Evolutionary conservation across 2,888 invertebrate genomes (phyloP), one percentile per base, ranked within the genome.

Genomic region (Temnothorax rugatulus): DNA sequence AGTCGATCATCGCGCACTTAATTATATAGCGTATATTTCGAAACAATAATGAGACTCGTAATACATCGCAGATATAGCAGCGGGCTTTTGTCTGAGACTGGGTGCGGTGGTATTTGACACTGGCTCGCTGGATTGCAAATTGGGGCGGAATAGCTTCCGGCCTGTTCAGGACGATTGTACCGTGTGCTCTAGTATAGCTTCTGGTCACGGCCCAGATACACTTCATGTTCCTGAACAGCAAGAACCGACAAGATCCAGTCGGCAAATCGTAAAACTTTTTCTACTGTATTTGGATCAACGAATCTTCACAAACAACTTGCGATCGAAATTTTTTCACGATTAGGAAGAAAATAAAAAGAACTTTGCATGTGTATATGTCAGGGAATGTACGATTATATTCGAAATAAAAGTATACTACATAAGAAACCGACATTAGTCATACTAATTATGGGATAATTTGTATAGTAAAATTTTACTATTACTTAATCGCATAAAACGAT

Each of bases 231-330:
- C 96, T 99, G 59, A 98, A 98, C 92, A 98, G 98, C 89, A 98
- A 98, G 95, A 96, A 96, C 93, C 95, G 13, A 47, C 25, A 68
- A 68, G 44, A 44, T 97, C 91, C 97, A 91, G 96, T 96, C 29
- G 95, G 96, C 97, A 66, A 66, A 96, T 98, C 74, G 97, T 98
- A 29, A 96, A 98, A 89, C 98, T 99, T 91, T 99, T 99, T 9
- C 96, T 99, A 61, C 99, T 99, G 98, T 99, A 99, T 94, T 97
- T 98, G 97, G 97, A 74, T 99, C 98, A 1, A 98, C 98, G 25
- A 99, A 99, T 95, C 95, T 99, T 21, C 99, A 98, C 95, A 98
- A 99, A 91, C 99, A 99, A 99, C 97, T 97, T 93, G 98, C 98
- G 71, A 9, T 29, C 13, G 2, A 29, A 34, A 59, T 1, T 71